Base-by-base conservation (phyloP, 1,140 invertebrate species). In the Conus ventricosus region DNA sequence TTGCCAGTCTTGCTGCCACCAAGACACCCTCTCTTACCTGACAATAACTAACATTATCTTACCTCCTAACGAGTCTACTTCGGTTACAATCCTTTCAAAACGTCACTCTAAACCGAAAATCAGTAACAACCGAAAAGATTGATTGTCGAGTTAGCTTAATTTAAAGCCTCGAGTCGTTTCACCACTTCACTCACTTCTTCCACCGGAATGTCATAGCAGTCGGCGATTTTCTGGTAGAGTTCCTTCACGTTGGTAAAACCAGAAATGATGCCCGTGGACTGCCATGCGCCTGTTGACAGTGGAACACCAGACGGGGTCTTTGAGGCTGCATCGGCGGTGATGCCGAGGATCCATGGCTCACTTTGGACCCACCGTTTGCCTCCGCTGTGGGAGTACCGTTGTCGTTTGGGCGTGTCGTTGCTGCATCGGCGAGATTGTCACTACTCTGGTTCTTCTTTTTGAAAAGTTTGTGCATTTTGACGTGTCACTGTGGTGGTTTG, bases 281-380 rank as follows among this genome's bases (percentile, higher is more conserved):
- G 17, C 99, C 99, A 92, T 99, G 98, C 0, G 99, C 99, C 94
- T 99, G 97, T 95, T 99, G 99, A 95, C 98, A 99, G 94, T 99
- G 98, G 93, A 99, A 99, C 53, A 98, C 97, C 87, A 99, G 95
- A 92, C 98, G 97, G 7, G 97, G 97, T 88, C 93, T 92, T 27
- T 92, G 89, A 11, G 90, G 91, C 39, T 91, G 91, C 5, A 90
- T 57, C 8, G 89, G 88, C 10, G 90, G 87, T 25, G 20, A 27
- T 39, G 39, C 39, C 39, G 39, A 39, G 1, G 67, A n/a, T 10
- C 67, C 23, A 4, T 71, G 67, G 67, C 67, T 71, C 57, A 89
- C 89, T 85, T 90, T 88, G 84, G 90, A 63, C 11, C 90, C 81
- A 91, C 88, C 91, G 76, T 91, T 91, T 25, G 86, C 80, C 53